Evolutionary conservation across 2,888 invertebrate species (phyloP).

Genomic region (Zaprionus bogoriensis): DNA sequence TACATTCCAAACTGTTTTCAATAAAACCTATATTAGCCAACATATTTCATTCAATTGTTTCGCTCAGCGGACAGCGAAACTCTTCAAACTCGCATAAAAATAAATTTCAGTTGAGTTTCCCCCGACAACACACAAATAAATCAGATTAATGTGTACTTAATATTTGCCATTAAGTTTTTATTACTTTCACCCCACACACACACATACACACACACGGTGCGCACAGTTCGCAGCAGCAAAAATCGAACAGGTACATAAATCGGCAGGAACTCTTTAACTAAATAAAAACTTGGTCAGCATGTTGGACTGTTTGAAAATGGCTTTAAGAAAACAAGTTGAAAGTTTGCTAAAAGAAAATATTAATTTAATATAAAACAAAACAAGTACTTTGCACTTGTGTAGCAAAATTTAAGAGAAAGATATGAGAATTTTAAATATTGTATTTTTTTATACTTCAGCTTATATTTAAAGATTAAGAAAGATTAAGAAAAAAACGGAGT

Average conservation of each 20-base stretch:
- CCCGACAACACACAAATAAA: conserved; percentile 46
- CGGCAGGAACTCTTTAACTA: conserved; percentile 17
- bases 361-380: no score
- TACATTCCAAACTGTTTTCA: not conserved
- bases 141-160: conserved; percentile 73
- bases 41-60: conserved; percentile 3
- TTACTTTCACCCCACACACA: conserved; percentile 34
- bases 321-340: no score
- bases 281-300: no score
- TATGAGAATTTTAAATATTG: no score
- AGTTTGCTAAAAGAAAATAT: no score
- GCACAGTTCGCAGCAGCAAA: conserved; percentile 6
- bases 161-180: conserved; percentile 73
- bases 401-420: no score
- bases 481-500: no score
- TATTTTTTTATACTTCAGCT: no score
- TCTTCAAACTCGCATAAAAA: conserved; percentile 49
- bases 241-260: conserved; percentile 53
- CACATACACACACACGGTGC: not conserved
- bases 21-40: not conserved
- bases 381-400: no score
- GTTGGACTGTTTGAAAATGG: no score
- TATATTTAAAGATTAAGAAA: no score
- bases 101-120: conserved; percentile 31
- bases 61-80: not conserved